Evolutionary conservation across 2,888 invertebrate genomes (phyloP), one percentile per base, ranked within the genome.

Genomic region (Aquatica leii): DNA sequence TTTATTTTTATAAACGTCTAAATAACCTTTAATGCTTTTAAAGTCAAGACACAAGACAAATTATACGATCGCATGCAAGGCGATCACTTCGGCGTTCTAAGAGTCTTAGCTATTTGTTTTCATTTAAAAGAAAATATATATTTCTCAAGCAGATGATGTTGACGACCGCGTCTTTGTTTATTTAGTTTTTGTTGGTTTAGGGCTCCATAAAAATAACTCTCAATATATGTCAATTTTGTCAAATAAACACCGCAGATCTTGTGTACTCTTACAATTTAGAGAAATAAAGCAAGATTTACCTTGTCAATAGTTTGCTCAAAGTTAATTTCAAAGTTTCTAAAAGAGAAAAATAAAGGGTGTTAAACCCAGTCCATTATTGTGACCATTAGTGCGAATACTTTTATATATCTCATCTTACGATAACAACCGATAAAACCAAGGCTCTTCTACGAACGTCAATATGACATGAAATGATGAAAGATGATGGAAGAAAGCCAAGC

Each of bases 401-500:
- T 48, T 53, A 37, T 53, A 53, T 65, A 65, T 65, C 62, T 61
- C 65, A 62, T 65, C 65, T 62, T 62, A 59, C 62, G 65, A 65
- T 65, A 65, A 62, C 65, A 65, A 57, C 62, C 65, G 61, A 65
- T 65, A 59, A 65, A 65, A 65, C 65, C 65, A 65, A 65, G 51
- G 51, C 62, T 60, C 61, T 62, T 49, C 65, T 34, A 18, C 55
- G 58, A 62, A 65, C 74, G 75, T 76, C 77, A 76, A 72, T 66
- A 71, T 73, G 74, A 75, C 75, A 74, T 70, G 75, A 75, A 76
- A 78, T 77, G 77, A 78, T 78, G 77, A 78, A 77, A 76, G 77
- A 78, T 78, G 77, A 77, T 77, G 76, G 76, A 71, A 73, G 73
- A 75, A 74, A 64, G 62, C 63, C 63, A 73, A 74, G 75, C 72